Conservation (phyloP, 2,888 invertebrate species). For the Tinea trinotella region DNA sequence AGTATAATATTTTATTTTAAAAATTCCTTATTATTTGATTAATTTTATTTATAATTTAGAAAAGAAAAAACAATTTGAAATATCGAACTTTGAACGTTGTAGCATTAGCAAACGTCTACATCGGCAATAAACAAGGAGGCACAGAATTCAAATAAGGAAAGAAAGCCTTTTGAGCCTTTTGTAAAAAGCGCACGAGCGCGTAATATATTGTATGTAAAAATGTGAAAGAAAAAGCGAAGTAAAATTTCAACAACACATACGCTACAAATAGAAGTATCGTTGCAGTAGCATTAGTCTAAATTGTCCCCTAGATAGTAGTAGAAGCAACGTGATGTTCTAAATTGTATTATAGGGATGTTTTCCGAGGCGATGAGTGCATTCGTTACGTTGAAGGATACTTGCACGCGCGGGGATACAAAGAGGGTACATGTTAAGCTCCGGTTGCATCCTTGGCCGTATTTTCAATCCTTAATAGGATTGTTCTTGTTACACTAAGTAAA, state of each 20-base stretch:
- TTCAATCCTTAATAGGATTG: background rate
- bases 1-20: too few relatives aligned
- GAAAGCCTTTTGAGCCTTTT: background rate
- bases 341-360: slow-evolving; percentile 52
- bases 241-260: slow-evolving; percentile 41
- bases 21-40: too few relatives aligned
- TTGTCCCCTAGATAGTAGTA: slow-evolving; percentile 63
- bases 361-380: slow-evolving; percentile 58
- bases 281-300: slow-evolving; percentile 55
- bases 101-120: too few relatives aligned
- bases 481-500: background rate
- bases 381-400: slow-evolving; percentile 41
- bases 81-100: too few relatives aligned
- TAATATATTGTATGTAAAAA: background rate
- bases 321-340: slow-evolving; percentile 45
- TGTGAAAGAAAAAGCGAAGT: background rate
- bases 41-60: too few relatives aligned
- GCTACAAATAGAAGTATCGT: slow-evolving; percentile 30
- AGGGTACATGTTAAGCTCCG: slow-evolving; percentile 29
- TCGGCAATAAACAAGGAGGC: background rate
- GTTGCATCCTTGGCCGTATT: slow-evolving; percentile 23
- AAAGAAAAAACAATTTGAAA: too few relatives aligned
- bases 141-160: background rate
- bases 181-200: background rate
- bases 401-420: slow-evolving; percentile 23